Conservation (phyloP, 2,797 vertebrate genomes). For the Avahi laniger region DNA sequence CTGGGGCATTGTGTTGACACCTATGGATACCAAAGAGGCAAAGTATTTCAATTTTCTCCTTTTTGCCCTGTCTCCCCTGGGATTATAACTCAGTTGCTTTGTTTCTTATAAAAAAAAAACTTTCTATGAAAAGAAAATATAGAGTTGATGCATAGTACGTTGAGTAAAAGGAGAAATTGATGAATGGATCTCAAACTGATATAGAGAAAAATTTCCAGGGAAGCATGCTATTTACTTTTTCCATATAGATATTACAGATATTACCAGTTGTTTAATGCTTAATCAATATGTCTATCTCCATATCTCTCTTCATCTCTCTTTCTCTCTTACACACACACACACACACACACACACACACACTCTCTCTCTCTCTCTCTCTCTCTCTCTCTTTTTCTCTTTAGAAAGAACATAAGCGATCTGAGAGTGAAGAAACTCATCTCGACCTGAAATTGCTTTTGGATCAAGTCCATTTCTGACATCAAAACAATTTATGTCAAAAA, state of each 20-base stretch:
- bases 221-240: neutral
- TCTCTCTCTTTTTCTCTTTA: neutral
- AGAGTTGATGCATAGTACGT: neutral
- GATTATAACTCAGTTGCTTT: neutral
- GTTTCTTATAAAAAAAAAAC: neutral
- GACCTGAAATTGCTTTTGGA: neutral
- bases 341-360: too few species aligned
- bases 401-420: neutral
- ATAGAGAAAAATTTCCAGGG: neutral
- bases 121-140: neutral
- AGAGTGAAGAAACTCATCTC: conserved; percentile 2
- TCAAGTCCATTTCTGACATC: conserved; percentile 42
- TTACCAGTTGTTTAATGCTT: neutral
- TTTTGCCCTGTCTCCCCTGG: neutral
- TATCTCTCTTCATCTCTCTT: neutral
- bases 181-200: neutral
- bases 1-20: neutral
- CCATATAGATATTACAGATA: neutral
- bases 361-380: neutral
- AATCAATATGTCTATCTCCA: neutral
- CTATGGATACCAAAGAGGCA: neutral
- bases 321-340: neutral
- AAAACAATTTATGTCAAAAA: conserved; percentile 61
- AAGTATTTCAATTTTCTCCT: neutral
- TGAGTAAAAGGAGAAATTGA: neutral